Conservation (phyloP, 2,113 vertebrate genomes). For the Paramormyrops kingsleyae region DNA sequence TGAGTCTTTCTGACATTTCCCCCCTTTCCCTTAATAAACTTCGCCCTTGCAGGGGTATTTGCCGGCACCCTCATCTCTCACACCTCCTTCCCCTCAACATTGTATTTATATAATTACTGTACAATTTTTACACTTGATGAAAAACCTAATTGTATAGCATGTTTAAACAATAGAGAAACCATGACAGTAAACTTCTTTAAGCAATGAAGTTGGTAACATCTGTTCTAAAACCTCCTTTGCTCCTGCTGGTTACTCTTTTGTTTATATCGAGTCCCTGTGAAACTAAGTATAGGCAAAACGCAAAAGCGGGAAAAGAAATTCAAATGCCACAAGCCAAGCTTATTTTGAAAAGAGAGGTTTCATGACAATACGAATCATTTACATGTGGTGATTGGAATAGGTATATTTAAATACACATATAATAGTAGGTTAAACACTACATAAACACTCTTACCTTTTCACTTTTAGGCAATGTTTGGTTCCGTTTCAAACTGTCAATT, state of each 20-base stretch:
- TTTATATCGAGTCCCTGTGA: background rate
- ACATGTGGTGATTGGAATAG: background rate
- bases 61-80: background rate
- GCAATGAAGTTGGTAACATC: background rate
- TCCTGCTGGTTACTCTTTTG: background rate
- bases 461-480: conserved; percentile 46
- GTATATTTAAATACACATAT: background rate
- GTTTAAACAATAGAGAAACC: background rate
- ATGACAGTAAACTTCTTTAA: background rate
- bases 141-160: background rate
- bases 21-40: background rate
- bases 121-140: background rate
- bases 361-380: background rate
- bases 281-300: background rate
- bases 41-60: background rate
- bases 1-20: background rate
- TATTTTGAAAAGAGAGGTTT: background rate
- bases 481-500: conserved; percentile 39
- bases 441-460: conserved; percentile 45
- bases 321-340: background rate
- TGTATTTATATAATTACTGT: background rate
- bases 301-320: background rate
- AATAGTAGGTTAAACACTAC: background rate
- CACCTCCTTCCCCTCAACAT: background rate
- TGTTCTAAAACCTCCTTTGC: background rate